Conservation (phyloP, 1,140 invertebrate species). For the Hycleus cichorii region DNA sequence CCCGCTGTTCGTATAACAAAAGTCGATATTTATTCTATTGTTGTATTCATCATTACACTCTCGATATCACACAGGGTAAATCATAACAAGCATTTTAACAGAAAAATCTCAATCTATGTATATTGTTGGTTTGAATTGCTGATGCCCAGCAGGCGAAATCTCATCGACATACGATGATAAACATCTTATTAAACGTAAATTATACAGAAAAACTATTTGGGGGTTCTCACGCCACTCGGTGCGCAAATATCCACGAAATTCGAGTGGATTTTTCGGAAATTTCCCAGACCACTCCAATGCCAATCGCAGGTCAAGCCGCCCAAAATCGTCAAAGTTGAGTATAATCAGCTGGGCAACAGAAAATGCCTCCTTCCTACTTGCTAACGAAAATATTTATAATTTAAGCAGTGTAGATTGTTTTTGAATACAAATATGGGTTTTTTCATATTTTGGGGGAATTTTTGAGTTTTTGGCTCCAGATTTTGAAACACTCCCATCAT, state of each 20-base stretch:
- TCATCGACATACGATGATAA: conserved; percentile 6
- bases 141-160: conserved; percentile 6
- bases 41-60: conserved; percentile 2
- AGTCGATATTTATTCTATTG: conserved; percentile 5
- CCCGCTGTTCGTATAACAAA: neutral
- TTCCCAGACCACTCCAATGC: too few species aligned
- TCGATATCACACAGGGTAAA: conserved; percentile 14
- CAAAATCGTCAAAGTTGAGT: too few species aligned
- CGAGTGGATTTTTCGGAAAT: too few species aligned
- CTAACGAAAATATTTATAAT: too few species aligned
- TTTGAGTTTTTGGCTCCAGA: too few species aligned
- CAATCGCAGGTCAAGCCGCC: too few species aligned
- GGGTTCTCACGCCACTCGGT: conserved; percentile 11
- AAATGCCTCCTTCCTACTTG: too few species aligned
- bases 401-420: too few species aligned
- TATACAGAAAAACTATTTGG: neutral
- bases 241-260: neutral
- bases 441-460: too few species aligned
- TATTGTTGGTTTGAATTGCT: conserved; percentile 5
- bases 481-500: too few species aligned
- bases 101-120: conserved; percentile 4
- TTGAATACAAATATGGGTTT: too few species aligned
- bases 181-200: conserved; percentile 7
- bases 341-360: too few species aligned
- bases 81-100: conserved; percentile 7